Base-by-base conservation (phyloP, 2,113 vertebrate species). In the Trogon surrucura region DNA sequence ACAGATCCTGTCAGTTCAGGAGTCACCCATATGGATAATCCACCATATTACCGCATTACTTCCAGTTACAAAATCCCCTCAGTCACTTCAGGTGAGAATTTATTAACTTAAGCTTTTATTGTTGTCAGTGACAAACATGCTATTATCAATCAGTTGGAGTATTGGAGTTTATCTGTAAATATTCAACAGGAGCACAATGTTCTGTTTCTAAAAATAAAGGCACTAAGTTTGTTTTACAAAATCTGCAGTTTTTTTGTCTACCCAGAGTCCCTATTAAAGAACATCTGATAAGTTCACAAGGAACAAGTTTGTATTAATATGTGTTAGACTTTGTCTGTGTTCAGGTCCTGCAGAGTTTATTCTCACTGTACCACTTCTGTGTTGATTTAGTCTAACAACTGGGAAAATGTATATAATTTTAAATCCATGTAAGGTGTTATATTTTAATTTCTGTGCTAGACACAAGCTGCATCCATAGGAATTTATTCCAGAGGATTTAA, bases 1-100 rank as follows among this genome's bases (percentile, higher is more conserved):
- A 99, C 98, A 0, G 99, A 99, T 57, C 98, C 99, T 5, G 99
- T 99, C 61, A 99, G 98, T 96, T 99, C 99, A 16, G 99, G 99
- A 18, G 98, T 99, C 94, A 99, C 98, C 21, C 99, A 99, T 97
- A 99, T 99, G 99, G 99, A 99, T 95, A 99, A 99, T 94, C 99
- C 99, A 36, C 99, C 99, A 0, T 99, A 99, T 91, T 99, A 99
- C 92, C 99, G 99, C 86, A 98, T 99, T 97, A 98, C 99, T 91
- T 99, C 99, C 95, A 99, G 99, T 95, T 99, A 98, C 96, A 99
- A 99, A 97, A 99, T 99, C 96, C 99, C 99, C 71, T 99, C 99
- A n/a, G 99, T 99, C 97, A 99, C 99, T 98, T 99, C 99, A 98
- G 99, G 99, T 99, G 96, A 97, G 96, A 90, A 36, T 64, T 87